Base-by-base conservation (phyloP, 2,797 vertebrate genomes). In the Dermochelys coriacea region DNA sequence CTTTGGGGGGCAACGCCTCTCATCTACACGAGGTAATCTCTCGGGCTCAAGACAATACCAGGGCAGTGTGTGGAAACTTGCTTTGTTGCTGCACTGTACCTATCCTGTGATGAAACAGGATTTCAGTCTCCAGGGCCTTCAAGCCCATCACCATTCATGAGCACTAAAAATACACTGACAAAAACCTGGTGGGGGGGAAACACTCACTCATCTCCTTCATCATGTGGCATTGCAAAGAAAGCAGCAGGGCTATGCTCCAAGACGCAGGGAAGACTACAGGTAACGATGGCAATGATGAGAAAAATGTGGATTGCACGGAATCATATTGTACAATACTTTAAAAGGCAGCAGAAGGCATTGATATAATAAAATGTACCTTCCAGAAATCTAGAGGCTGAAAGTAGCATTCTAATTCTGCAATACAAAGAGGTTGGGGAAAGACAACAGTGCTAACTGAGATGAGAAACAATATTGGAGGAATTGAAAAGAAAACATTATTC, bases 61-160 rank as follows among this genome's bases (percentile, higher is more conserved):
- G 59, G 81, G 57, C 68, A 93, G 45, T 12, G 80, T 87, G 88
- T 0, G 85, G 90, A 96, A 96, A 92, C 41, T 51, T 15, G 55
- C 89, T 84, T 94, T 94, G 19, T 85, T 90, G 84, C 74, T 88
- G 93, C 91, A 92, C 90, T 94, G 23, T 14, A 94, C 59, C 91
- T 85, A 55, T 77, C 34, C 78, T 94, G 90, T 94, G 96, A 97
- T 94, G 97, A 95, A 97, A 96, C 74, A 84, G 93, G 80, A 93
- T 96, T 97, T 96, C 85, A 74, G 93, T 96, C 90, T 94, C 94
- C 23, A 85, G 88, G 12, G 93, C 94, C 95, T 91, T 91, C 89
- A 94, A 91, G 91, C 93, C 93, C 93, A 94, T 91, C 89, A 84
- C 89, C 80, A 84, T 91, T 93, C 23, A 6, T 3, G 64, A 82